phyloP scores from a whole-genome alignment of 2,888 invertebrate species.

The Toxonevra muliebris region DNA sequence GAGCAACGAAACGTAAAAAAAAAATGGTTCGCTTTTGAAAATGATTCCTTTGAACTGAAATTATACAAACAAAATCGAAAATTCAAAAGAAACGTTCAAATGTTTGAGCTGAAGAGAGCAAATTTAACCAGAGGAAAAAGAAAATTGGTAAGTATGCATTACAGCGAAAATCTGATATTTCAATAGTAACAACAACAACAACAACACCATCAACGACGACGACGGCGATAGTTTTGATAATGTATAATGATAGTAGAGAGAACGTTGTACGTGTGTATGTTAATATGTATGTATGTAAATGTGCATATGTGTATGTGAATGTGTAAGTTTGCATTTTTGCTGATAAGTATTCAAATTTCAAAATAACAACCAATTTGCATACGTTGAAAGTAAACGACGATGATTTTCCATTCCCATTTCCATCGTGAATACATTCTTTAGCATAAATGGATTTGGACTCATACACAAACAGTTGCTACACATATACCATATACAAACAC shows the following conservation, averaged over 20 bases:
- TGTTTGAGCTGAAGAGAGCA: too few relatives aligned
- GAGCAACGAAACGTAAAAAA: too few relatives aligned
- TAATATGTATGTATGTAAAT: neutral
- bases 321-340: neutral
- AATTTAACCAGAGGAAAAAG: too few relatives aligned
- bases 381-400: neutral
- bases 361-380: neutral
- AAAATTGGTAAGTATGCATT: conserved; percentile 20
- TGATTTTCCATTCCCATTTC: conserved; percentile 4
- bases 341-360: conserved; percentile 5
- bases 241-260: neutral
- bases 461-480: too few relatives aligned
- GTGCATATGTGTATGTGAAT: neutral
- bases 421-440: conserved; percentile 12
- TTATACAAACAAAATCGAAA: too few relatives aligned
- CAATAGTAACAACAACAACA: neutral
- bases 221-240: neutral
- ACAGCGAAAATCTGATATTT: conserved; percentile 26
- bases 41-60: too few relatives aligned
- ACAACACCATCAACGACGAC: neutral
- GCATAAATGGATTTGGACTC: too few relatives aligned
- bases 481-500: too few relatives aligned
- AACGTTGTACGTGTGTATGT: neutral
- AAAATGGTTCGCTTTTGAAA: too few relatives aligned
- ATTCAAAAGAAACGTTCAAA: too few relatives aligned